These are phyloP conservation scores for Oscheius sp. DNA, from an alignment of 2,888 invertebrate genomes.

Conservation along the genomic window DNA sequence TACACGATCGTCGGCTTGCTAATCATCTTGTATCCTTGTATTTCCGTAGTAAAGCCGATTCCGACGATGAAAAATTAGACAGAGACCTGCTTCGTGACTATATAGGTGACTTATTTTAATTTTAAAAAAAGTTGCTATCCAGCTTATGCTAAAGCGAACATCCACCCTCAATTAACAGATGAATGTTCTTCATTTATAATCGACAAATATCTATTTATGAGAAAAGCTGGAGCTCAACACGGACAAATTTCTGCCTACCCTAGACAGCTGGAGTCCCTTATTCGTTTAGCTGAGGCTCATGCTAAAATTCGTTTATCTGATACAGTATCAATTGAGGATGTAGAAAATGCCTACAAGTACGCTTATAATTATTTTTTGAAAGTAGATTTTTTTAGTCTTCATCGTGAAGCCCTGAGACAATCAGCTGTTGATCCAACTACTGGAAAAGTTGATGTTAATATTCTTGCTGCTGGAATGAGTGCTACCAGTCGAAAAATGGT, in stretches of 20 bases:
- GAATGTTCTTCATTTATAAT: conserved; percentile 89
- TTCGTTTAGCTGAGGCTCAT: conserved; percentile 93
- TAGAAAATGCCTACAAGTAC: conserved; percentile 92
- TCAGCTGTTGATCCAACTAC: conserved; percentile 95
- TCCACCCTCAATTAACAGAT: conserved; percentile 88
- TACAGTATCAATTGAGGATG: conserved; percentile 84
- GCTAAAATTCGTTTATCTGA: conserved; percentile 88
- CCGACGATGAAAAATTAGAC: conserved; percentile 74
- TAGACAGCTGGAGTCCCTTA: conserved; percentile 93
- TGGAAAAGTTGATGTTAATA: conserved; percentile 94
- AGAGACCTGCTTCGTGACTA: conserved; percentile 64
- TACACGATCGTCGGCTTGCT: conserved; percentile 89
- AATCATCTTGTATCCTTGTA: conserved; percentile 94
- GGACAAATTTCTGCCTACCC: conserved; percentile 98
- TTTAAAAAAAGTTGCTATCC: too few relatives aligned
- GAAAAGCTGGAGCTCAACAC: conserved; percentile 81
- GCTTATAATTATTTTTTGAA: neutral
- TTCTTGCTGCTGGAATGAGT: conserved; percentile 92
- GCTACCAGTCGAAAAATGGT: conserved; percentile 78
- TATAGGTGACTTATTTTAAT: conserved; percentile 39
- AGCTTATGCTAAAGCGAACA: conserved; percentile 88
- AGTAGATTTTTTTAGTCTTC: conserved; percentile 36
- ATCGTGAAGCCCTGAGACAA: conserved; percentile 95
- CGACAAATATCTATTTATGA: conserved; percentile 92
- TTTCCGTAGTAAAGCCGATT: conserved; percentile 77